These are phyloP conservation scores for Collichthys lucidus DNA, from an alignment of 2,113 vertebrate species.

Conservation along the genomic window DNA sequence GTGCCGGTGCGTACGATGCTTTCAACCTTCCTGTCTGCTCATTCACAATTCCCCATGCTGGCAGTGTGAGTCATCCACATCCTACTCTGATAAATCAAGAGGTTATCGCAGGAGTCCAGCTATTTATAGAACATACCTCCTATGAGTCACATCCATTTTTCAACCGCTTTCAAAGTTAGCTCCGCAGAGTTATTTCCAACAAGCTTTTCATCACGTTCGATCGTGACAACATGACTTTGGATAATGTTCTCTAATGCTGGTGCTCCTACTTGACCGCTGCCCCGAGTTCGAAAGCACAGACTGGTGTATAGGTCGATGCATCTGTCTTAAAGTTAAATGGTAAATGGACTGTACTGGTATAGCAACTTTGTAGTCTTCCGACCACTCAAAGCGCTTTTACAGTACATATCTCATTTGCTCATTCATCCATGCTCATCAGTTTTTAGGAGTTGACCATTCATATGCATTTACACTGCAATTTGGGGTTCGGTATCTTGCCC, in stretches of 20 bases:
- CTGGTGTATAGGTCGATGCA: background rate
- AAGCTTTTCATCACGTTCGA: conserved; percentile 46
- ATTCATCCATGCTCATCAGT: no score
- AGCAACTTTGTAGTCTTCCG: no score
- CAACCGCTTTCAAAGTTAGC: conserved; percentile 67
- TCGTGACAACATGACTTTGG: conserved; percentile 47
- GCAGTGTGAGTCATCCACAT: conserved; percentile 82
- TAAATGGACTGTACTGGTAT: no score
- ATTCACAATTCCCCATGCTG: conserved; percentile 53
- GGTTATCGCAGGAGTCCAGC: conserved; percentile 75
- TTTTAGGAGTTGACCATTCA: no score
- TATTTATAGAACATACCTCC: conserved; percentile 79
- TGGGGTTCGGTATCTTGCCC: background rate
- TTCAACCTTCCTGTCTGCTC: conserved; percentile 47
- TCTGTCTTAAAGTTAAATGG: background rate
- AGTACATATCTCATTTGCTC: no score
- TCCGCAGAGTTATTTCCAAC: conserved; percentile 48
- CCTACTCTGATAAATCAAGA: conserved; percentile 81
- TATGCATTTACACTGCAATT: no score
- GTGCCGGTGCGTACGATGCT: background rate
- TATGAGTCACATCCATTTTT: conserved; percentile 74
- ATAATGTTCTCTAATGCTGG: conserved; percentile 26
- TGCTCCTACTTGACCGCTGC: conserved; percentile 19
- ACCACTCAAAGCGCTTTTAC: no score
- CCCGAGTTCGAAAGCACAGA: background rate